phyloP scores from a whole-genome alignment of 2,888 invertebrate species.

The Lycaena phlaeas region DNA sequence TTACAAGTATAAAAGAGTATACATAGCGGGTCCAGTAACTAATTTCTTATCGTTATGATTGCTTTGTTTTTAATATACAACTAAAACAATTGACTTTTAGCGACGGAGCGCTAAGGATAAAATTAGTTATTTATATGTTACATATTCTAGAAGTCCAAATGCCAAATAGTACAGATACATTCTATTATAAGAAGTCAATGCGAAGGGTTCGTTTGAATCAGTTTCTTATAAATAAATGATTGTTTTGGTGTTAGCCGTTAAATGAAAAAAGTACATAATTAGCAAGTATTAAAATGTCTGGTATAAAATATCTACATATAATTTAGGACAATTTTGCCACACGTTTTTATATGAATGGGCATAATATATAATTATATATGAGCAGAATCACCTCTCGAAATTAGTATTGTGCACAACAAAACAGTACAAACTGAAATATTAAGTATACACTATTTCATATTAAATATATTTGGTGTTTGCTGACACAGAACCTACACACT shows the following conservation, averaged over 20 bases:
- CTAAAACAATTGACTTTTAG: conserved; percentile 11
- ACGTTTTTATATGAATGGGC: neutral
- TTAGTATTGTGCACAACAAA: neutral
- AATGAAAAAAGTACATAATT: neutral
- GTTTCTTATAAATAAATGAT: neutral
- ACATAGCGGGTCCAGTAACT: neutral
- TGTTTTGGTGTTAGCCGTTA: neutral
- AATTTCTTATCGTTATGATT: conserved; percentile 4
- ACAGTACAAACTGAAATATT: conserved; percentile 1
- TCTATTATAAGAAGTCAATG: neutral
- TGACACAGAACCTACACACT: conserved; percentile 24
- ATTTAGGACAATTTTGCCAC: neutral
- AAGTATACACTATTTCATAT: neutral
- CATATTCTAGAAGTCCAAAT: neutral
- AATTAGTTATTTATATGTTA: conserved; percentile 1
- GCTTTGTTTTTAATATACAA: conserved; percentile 8
- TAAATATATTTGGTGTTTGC: conserved; percentile 11
- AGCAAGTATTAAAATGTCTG: conserved; percentile 1
- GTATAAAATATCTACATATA: conserved; percentile 3
- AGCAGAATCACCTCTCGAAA: neutral
- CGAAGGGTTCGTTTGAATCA: neutral
- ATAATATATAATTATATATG: neutral
- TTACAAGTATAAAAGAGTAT: neutral
- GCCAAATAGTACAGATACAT: neutral
- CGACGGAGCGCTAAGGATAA: conserved; percentile 8